A percentile compares a stretch with the other conserved stretches of the same genome.
phyloP scores from a whole-genome alignment of 2,113 vertebrate genomes.

The Turnix velox region DNA sequence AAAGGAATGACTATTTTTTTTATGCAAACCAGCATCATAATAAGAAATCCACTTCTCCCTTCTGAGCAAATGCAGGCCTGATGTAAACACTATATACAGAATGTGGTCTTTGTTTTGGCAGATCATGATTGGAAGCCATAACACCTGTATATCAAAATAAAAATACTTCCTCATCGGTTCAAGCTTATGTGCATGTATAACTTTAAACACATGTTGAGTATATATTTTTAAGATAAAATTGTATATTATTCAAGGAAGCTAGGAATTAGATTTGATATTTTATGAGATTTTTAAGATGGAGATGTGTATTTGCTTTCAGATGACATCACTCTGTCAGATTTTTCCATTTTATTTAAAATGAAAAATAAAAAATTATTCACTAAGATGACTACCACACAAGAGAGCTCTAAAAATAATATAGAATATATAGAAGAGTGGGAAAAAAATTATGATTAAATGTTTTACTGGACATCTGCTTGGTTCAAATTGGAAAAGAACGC shows the following conservation, averaged over 20 bases:
- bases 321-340: rapidly evolving
- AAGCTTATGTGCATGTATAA: not conserved
- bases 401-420: not conserved
- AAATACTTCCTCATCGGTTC: not conserved
- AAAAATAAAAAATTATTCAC: too few species aligned
- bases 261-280: not conserved
- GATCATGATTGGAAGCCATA: not conserved
- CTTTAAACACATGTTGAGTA: not conserved
- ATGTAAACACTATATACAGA: not conserved
- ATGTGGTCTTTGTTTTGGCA: not conserved
- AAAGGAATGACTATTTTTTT: not conserved
- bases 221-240: not conserved
- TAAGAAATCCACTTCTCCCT: not conserved
- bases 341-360: too few species aligned
- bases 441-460: not conserved
- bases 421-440: not conserved
- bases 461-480: not conserved
- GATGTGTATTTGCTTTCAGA: not conserved
- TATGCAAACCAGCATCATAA: not conserved
- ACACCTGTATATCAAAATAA: not conserved
- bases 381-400: not conserved
- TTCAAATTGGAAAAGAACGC: not conserved
- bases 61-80: not conserved
- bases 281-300: not conserved
- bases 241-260: not conserved